phyloP scores from a whole-genome alignment of 2,888 invertebrate genomes.

The Scaptomyza tumidula region DNA sequence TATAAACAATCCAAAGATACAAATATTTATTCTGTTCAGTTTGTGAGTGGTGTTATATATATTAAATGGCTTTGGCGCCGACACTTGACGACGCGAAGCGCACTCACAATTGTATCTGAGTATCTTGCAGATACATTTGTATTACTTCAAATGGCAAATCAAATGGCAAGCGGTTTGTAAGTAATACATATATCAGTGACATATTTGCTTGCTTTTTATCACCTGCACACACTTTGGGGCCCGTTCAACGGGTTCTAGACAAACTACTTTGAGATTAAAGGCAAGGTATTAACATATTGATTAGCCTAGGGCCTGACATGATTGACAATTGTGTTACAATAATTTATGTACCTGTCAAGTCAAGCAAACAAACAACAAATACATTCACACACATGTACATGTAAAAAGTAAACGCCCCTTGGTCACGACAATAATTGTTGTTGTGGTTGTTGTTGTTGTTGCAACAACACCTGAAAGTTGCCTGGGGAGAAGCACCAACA shows the following conservation, averaged over 20 bases:
- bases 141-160: constrained; percentile 43
- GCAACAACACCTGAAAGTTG: constrained; percentile 42
- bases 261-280: constrained; percentile 8
- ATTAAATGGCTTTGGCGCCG: constrained; percentile 44
- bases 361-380: constrained; percentile 14
- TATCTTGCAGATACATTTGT: constrained; percentile 56
- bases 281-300: constrained; percentile 69
- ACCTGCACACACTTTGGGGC: constrained; percentile 59
- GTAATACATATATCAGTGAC: constrained; percentile 44
- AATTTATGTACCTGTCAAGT: constrained; percentile 75
- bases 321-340: constrained; percentile 79
- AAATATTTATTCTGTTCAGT: not conserved
- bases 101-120: constrained; percentile 34
- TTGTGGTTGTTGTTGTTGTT: not conserved
- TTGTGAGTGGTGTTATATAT: constrained; percentile 52
- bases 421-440: constrained; percentile 56
- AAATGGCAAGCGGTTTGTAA: constrained; percentile 35
- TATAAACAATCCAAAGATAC: constrained; percentile 19
- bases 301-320: constrained; percentile 74
- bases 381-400: constrained; percentile 1
- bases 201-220: constrained; percentile 60
- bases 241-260: constrained; percentile 53
- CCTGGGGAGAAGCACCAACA: constrained; percentile 32
- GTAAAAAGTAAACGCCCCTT: constrained; percentile 51
- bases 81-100: constrained; percentile 36